Evolutionary conservation across 2,113 vertebrate species (phyloP).

Genomic region (Peromyscus maniculatus): DNA sequence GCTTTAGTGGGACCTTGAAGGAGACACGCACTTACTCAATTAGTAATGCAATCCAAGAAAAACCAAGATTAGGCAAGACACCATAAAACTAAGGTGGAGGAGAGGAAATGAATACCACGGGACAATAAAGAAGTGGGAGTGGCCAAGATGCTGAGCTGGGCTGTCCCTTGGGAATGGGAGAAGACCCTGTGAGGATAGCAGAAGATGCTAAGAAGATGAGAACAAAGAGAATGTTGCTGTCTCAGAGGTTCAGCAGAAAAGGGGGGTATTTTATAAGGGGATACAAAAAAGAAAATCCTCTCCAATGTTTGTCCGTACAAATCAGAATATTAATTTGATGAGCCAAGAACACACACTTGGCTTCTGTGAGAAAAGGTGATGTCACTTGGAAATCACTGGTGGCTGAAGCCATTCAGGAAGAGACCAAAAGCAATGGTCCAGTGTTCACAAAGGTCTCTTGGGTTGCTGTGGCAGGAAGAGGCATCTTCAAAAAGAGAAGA

Average conservation of each 20-base stretch:
- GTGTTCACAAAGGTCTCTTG: slow-evolving; percentile 93
- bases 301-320: slow-evolving; percentile 93
- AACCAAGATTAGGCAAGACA: not conserved
- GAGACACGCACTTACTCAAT: not conserved
- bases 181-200: not conserved
- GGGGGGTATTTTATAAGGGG: slow-evolving; percentile 95
- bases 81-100: not conserved
- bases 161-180: not conserved
- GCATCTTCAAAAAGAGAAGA: slow-evolving; percentile 92
- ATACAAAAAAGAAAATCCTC: slow-evolving; percentile 93
- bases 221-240: slow-evolving; percentile 77
- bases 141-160: not conserved
- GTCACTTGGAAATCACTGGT: slow-evolving; percentile 94
- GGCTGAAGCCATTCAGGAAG: slow-evolving; percentile 94
- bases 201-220: not conserved
- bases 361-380: slow-evolving; percentile 94
- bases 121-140: not conserved
- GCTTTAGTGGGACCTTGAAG: not conserved
- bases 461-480: slow-evolving; percentile 86
- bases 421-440: slow-evolving; percentile 92
- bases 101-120: not conserved
- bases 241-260: slow-evolving; percentile 92
- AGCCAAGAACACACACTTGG: slow-evolving; percentile 92
- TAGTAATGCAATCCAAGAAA: not conserved
- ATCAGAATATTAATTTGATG: slow-evolving; percentile 94